These are phyloP conservation scores for Dendrolimus pini DNA, from an alignment of 2,888 invertebrate species.

Conservation along the genomic window DNA sequence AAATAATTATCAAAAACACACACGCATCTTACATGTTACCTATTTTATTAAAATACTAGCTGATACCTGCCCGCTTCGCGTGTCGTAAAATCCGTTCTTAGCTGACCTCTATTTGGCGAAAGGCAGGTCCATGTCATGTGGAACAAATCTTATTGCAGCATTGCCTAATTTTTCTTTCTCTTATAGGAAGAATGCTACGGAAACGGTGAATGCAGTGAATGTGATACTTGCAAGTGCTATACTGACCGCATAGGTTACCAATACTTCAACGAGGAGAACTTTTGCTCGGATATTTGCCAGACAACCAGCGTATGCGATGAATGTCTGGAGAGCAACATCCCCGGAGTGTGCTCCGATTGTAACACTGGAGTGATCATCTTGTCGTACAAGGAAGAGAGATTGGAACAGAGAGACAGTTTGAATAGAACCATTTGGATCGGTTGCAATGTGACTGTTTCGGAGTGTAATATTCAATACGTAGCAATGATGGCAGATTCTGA, in stretches of 20 bases:
- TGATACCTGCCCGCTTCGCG: no score
- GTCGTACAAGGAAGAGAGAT: constrained; percentile 25
- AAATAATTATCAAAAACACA: no score
- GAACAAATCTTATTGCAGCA: not conserved
- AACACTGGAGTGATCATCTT: constrained; percentile 13
- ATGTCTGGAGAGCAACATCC: constrained; percentile 31
- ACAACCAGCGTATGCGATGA: constrained; percentile 32
- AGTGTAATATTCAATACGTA: constrained; percentile 30
- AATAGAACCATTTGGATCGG: constrained; percentile 41
- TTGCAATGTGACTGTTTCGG: constrained; percentile 34
- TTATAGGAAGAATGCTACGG: constrained; percentile 42
- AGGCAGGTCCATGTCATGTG: no score
- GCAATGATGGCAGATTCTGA: constrained; percentile 30
- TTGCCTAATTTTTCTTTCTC: not conserved
- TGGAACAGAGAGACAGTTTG: constrained; percentile 21
- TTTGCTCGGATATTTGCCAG: constrained; percentile 50
- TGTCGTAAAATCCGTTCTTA: no score
- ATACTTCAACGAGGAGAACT: constrained; percentile 43
- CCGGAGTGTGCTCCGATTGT: constrained; percentile 23
- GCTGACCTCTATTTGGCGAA: no score
- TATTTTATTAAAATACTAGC: no score
- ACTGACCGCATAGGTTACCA: constrained; percentile 40
- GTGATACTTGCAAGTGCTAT: constrained; percentile 47
- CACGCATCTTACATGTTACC: no score
- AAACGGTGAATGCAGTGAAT: constrained; percentile 47